Conservation (phyloP, 2,797 vertebrate genomes). For the Megaceryle alcyon region DNA sequence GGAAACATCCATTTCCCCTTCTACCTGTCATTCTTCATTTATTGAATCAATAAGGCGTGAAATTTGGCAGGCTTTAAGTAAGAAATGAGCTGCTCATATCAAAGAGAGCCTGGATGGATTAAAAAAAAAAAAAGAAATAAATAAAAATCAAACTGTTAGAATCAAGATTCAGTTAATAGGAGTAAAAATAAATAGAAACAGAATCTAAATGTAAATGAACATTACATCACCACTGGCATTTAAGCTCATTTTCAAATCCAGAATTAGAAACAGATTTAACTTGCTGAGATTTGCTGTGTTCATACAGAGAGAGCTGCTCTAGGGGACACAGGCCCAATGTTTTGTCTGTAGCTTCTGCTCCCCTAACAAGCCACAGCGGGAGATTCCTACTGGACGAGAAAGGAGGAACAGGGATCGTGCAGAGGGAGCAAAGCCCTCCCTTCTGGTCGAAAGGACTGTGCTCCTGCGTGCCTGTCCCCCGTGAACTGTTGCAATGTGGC, state of each 20-base stretch:
- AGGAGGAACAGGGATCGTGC: neutral
- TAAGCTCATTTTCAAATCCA: slow-evolving; percentile 8
- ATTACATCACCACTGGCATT: slow-evolving; percentile 52
- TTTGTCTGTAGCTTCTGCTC: neutral
- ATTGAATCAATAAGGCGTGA: neutral
- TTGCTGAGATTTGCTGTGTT: neutral
- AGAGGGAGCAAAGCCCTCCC: neutral
- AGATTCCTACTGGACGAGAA: neutral
- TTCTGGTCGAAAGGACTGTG: neutral
- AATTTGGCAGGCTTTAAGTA: slow-evolving; percentile 26
- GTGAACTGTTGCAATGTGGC: neutral
- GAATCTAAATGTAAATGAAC: slow-evolving; percentile 57
- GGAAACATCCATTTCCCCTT: slow-evolving; percentile 36
- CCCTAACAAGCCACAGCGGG: neutral
- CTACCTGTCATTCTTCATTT: slow-evolving; percentile 29
- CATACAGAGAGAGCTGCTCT: neutral
- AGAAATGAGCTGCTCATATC: slow-evolving; percentile 31
- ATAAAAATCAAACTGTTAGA: neutral
- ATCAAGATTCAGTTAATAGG: slow-evolving; percentile 21
- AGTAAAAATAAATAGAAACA: slow-evolving; percentile 56
- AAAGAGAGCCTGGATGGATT: neutral
- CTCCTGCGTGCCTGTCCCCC: neutral
- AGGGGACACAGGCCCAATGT: neutral
- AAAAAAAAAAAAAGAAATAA: neutral
- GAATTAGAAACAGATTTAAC: slow-evolving; percentile 9